Conservation (phyloP, 1,140 invertebrate genomes). For the Saxidomus purpurata region DNA sequence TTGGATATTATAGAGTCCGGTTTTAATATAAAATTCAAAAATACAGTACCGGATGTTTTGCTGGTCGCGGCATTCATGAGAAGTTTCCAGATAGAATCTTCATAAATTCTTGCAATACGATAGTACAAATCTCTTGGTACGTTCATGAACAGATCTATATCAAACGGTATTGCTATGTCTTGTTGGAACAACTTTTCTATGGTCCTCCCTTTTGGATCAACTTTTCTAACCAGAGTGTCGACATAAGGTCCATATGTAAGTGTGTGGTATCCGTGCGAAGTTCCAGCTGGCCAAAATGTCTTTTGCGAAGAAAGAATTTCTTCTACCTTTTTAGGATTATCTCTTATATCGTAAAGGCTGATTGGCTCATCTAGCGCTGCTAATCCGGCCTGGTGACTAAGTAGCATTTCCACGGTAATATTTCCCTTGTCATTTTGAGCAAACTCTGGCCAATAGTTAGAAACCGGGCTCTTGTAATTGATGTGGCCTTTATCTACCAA, state of each 20-base stretch:
- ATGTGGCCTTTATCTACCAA: conserved; percentile 81
- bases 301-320: conserved; percentile 15
- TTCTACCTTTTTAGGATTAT: conserved; percentile 35
- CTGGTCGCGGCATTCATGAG: background rate
- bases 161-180: conserved; percentile 31
- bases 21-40: background rate
- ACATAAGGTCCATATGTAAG: conserved; percentile 65
- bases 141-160: no score
- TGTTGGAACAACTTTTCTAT: conserved; percentile 22
- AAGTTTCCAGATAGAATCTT: background rate
- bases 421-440: conserved; percentile 84
- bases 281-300: conserved; percentile 38
- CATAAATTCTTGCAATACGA: conserved; percentile 21
- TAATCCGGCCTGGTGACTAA: conserved; percentile 80
- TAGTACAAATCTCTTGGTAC: no score
- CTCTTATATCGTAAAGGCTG: background rate
- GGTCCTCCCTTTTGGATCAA: conserved; percentile 54
- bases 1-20: background rate
- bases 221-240: conserved; percentile 62
- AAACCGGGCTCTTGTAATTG: conserved; percentile 71
- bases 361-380: conserved; percentile 14
- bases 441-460: conserved; percentile 87
- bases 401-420: conserved; percentile 85
- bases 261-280: conserved; percentile 63
- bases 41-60: background rate